Conservation (phyloP, 2,113 vertebrate species). For the Phoxinus phoxinus region DNA sequence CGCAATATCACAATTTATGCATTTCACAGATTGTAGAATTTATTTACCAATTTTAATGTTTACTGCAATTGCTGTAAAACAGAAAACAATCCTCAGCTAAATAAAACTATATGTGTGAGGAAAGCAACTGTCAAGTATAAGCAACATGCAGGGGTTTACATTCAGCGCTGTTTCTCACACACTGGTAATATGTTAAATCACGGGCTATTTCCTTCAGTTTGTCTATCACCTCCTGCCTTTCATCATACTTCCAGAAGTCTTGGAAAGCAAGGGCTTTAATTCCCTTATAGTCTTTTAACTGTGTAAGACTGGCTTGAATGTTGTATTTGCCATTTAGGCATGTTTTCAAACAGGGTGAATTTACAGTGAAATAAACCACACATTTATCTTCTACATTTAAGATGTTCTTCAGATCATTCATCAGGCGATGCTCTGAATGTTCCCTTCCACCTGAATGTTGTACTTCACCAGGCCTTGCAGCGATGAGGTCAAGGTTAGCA, state of each 20-base stretch:
- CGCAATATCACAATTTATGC: too few species aligned
- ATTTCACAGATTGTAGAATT: too few species aligned
- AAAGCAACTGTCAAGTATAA: too few species aligned
- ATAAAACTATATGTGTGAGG: too few species aligned
- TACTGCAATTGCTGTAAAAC: too few species aligned
- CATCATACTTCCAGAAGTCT: accelerated
- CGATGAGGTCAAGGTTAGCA: not conserved
- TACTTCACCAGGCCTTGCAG: not conserved
- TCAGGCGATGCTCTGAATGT: not conserved
- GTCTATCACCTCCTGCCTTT: accelerated
- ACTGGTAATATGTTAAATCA: too few species aligned
- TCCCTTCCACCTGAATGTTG: too few species aligned
- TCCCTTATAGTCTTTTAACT: not conserved
- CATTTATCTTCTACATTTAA: not conserved
- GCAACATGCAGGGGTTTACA: too few species aligned
- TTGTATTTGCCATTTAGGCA: accelerated
- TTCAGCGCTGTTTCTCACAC: too few species aligned
- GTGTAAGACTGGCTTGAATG: not conserved
- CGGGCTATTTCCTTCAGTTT: too few species aligned
- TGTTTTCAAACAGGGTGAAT: not conserved
- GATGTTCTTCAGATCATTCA: accelerated
- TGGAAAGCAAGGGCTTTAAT: not conserved
- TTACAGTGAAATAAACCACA: slow-evolving; percentile 9
- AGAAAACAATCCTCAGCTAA: too few species aligned
- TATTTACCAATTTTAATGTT: too few species aligned